Base-by-base conservation (phyloP, 2,113 vertebrate genomes). In the Nyctibius bracteatus region DNA sequence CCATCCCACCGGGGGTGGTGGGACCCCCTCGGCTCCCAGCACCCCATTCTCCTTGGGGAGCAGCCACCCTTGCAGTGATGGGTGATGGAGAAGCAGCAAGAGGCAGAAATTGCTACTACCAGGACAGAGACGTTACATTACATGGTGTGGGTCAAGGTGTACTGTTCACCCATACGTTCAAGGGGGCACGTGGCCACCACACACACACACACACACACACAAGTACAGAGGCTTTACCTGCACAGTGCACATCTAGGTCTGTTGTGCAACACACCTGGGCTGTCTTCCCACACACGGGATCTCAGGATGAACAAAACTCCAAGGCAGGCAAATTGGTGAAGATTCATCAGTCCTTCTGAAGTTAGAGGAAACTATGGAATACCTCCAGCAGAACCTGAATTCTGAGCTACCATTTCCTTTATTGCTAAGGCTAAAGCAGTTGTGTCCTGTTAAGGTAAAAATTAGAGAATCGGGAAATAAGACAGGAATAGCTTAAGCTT, bases 1-100 rank as follows among this genome's bases (percentile, higher is more conserved):
- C 47, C 6, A 0, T 23, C 44, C 28, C 5, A 0, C 19, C 1
- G 0, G 2, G 33, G 17, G 23, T 2, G 1, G 6, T 8, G 18
- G 47, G 27, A 47, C 6, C 14, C 12, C 41, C 18, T 23, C 0
- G 1, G 35, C 30, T 43, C 46, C 58, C 70, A 59, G 70, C 17
- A 27, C 11, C 70, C 44, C 16, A 1, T 20, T 46, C 37, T 46
- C 37, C 82, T 41, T 3, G 6, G 14, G 68, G 28, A 81, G 5
- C 33, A 81, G 67, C 33, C 0, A 5, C 22, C 8, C 33, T 20
- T 4, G 1, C 3, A 6, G 12, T 5, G 55, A 16, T 0, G 3
- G 44, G 30, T 5, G 54, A 62, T 20, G 31, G n/a, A 61, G 28
- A 37, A 46, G 24, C 17, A 52, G 44, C 18, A 12, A 31, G 39